Base-by-base conservation (phyloP, 2,888 invertebrate genomes). In the Idaea aversata region DNA sequence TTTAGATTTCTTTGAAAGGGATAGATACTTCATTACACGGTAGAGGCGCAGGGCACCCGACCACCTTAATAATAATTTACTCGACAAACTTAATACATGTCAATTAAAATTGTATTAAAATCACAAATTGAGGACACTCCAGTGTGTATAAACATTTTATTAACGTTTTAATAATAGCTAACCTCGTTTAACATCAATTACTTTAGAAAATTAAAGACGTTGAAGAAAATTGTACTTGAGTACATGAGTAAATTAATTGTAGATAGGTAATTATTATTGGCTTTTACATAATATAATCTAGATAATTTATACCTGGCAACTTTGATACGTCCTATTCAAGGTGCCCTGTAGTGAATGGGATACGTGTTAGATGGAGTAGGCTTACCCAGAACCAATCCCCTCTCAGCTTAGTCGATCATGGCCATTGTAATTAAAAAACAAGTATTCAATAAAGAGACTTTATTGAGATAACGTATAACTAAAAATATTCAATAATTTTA, bases 91-190 rank as follows among this genome's bases (percentile, higher is more conserved):
- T 91, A 88, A 91, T 91, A 91, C 86, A 87, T 90, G 90, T 90
- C 90, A 90, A 93, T 93, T 93, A 92, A 88, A 86, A 88, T 87
- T 88, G 88, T 89, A 91, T 90, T 90, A 92, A 86, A 87, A 72
- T 69, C 80, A 75, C 78, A 83, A 85, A 84, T 87, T 80, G 77
- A 84, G 84, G 69, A 76, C 81, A 77, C 88, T 90, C 71, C 68
- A 83, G 73, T 78, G 83, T 83, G 83, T 88, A 82, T 82, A 82
- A 81, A 80, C 79, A 77, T 76, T 86, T 75, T 89, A 90, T 88
- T 89, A 88, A 86, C 75, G 85, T 87, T 86, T 86, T 88, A 88
- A 90, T 90, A 87, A 83, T 71, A 36, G 74, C 75, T 78, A 25
- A 47, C 67, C 73, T 68, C 68, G 69, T 74, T 72, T 66, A 47